phyloP scores from a whole-genome alignment of 2,113 vertebrate genomes.

The Dinomys branickii region DNA sequence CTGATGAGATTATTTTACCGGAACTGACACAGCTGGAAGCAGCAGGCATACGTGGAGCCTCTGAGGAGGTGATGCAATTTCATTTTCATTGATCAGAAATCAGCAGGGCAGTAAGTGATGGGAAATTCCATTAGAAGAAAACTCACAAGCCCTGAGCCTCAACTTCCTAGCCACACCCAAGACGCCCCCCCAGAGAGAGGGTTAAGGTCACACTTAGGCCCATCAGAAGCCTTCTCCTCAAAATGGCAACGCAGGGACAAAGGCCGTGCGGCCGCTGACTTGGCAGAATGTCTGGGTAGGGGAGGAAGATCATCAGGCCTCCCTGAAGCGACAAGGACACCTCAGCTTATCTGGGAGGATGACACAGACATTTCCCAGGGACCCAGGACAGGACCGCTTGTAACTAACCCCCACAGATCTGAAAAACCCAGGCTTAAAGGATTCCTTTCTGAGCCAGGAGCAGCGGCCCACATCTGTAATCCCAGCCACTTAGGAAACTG shows the following conservation, averaged over 20 bases:
- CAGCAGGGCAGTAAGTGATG: slow-evolving; percentile 92
- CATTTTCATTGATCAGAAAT: slow-evolving; percentile 95
- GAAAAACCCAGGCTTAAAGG: not conserved
- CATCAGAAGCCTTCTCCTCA: not conserved
- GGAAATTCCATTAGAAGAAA: slow-evolving; percentile 91
- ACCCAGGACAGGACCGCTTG: not conserved
- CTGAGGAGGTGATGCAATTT: slow-evolving; percentile 91
- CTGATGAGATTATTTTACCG: slow-evolving; percentile 92
- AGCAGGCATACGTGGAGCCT: slow-evolving; percentile 88
- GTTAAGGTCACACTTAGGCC: not conserved
- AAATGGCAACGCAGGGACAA: not conserved
- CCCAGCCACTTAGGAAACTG: not conserved
- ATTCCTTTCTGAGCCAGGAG: not conserved
- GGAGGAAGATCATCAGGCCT: not conserved
- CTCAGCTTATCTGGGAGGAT: not conserved
- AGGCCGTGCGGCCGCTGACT: not conserved
- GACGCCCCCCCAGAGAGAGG: slow-evolving; percentile 64
- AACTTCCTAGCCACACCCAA: slow-evolving; percentile 81
- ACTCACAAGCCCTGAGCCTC: slow-evolving; percentile 81
- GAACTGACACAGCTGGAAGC: slow-evolving; percentile 92
- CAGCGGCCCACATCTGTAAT: not conserved
- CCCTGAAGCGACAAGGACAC: not conserved
- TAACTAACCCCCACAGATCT: not conserved
- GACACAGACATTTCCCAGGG: not conserved
- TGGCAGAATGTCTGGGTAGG: not conserved